phyloP scores from a whole-genome alignment of 2,888 invertebrate species.

The Plusia festucae region DNA sequence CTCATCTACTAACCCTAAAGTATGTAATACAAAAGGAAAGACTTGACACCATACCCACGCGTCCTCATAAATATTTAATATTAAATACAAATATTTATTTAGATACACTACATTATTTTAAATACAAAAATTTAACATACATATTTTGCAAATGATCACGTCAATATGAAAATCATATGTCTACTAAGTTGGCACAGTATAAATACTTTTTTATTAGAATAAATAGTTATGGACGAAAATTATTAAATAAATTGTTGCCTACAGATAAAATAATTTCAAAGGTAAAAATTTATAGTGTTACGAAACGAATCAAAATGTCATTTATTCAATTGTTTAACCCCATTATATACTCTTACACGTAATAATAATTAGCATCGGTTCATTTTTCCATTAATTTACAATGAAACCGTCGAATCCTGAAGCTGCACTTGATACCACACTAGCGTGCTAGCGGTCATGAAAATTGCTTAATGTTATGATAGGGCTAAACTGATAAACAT shows the following conservation, averaged over 20 bases:
- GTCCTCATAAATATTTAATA: conserved; percentile 12
- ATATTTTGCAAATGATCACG: neutral
- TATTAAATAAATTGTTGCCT: neutral
- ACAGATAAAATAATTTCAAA: neutral
- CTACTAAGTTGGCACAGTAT: conserved; percentile 45
- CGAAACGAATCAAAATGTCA: conserved; percentile 2
- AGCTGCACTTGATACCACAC: too few relatives aligned
- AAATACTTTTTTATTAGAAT: conserved; percentile 21
- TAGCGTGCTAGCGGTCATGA: too few relatives aligned
- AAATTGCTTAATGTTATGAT: neutral
- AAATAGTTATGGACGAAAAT: neutral
- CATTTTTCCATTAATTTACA: too few relatives aligned
- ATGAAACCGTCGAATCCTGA: too few relatives aligned
- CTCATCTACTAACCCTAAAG: neutral
- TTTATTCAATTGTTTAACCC: neutral
- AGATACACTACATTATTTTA: conserved; percentile 10
- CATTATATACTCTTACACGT: too few relatives aligned
- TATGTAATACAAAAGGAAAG: conserved; percentile 11
- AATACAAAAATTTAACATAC: conserved; percentile 7
- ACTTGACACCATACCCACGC: conserved; percentile 10
- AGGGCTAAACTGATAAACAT: neutral
- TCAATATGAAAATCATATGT: conserved; percentile 10
- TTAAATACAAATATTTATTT: conserved; percentile 16
- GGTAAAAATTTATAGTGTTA: neutral
- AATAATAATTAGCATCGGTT: too few relatives aligned